Conservation (phyloP, 2,113 vertebrate species). For the Hymenochirus boettgeri region DNA sequence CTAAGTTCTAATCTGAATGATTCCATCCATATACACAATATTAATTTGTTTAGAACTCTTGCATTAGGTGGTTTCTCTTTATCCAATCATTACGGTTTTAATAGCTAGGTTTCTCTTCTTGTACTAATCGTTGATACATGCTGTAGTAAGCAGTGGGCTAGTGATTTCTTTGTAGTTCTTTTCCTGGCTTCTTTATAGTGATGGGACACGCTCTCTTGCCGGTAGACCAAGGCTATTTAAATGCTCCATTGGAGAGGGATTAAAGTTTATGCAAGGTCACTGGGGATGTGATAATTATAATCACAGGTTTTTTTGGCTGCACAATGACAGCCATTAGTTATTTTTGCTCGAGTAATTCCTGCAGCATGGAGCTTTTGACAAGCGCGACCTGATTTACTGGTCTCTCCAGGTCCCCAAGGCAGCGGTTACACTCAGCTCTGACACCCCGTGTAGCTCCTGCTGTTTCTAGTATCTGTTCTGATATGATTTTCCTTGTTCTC, state of each 20-base stretch:
- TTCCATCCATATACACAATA: too few species aligned
- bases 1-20: too few species aligned
- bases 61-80: too few species aligned
- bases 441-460: constrained; percentile 53
- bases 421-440: constrained; percentile 57
- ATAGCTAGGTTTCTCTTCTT: constrained; percentile 49
- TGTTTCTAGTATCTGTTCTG: constrained; percentile 58
- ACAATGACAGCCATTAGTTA: constrained; percentile 99
- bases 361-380: constrained; percentile 85
- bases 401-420: constrained; percentile 57
- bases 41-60: too few species aligned
- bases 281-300: constrained; percentile 99
- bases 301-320: constrained; percentile 99
- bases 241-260: constrained; percentile 99
- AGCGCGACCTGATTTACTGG: constrained; percentile 91
- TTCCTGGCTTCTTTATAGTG: constrained; percentile 49
- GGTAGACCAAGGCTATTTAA: constrained; percentile 96
- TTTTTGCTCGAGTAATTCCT: constrained; percentile 94
- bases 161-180: constrained; percentile 64
- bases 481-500: constrained; percentile 50
- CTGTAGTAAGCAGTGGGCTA: constrained; percentile 49
- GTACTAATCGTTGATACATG: constrained; percentile 47
- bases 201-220: constrained; percentile 63
- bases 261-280: constrained; percentile 99
- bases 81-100: neutral